A percentile compares a stretch with the other conserved stretches of the same genome.
Conservation (phyloP, 2,113 vertebrate species). For the Nothoprocta pentlandii region DNA sequence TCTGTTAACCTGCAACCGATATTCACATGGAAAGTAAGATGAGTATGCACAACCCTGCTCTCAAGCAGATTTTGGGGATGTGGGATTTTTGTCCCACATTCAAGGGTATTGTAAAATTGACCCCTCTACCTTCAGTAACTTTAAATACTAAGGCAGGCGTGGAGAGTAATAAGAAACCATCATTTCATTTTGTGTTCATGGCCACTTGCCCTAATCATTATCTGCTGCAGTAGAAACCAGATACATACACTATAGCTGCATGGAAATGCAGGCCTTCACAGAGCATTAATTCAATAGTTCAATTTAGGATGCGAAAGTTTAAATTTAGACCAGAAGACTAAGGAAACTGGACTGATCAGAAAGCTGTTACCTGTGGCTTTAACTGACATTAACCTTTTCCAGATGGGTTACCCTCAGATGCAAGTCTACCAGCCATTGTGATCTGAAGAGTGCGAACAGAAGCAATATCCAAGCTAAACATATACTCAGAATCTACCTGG, state of each 20-base stretch:
- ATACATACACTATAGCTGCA: not conserved
- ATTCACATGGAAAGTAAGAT: not conserved
- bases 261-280: not conserved
- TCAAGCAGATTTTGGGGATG: not conserved
- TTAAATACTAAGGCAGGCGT: not conserved
- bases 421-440: not conserved
- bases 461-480: not conserved
- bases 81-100: not conserved
- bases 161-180: not conserved
- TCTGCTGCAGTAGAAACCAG: not conserved
- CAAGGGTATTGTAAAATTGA: not conserved
- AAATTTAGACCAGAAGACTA: not conserved
- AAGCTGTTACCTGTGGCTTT: not conserved
- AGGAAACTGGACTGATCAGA: not conserved
- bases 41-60: accelerated
- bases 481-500: not conserved
- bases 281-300: not conserved
- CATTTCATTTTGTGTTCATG: not conserved
- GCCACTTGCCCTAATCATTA: not conserved
- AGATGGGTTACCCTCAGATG: not conserved
- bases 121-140: not conserved
- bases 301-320: not conserved
- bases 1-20: not conserved
- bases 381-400: not conserved
- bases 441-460: accelerated